phyloP scores from a whole-genome alignment of 2,888 invertebrate genomes.

The Macrophya alboannulata region DNA sequence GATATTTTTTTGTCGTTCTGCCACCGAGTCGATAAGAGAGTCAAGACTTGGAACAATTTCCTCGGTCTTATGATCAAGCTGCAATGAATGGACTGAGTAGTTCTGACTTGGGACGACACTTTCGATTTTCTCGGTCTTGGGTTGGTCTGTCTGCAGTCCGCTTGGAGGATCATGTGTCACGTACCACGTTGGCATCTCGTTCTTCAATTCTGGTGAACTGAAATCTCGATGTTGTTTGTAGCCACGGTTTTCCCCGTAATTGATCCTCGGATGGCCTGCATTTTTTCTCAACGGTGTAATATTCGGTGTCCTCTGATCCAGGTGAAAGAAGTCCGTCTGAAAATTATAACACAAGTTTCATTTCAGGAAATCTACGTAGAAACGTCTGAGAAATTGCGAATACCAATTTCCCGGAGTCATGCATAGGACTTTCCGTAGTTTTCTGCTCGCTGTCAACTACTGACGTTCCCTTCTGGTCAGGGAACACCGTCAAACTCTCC shows the following conservation, averaged over 20 bases:
- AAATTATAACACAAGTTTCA: not conserved
- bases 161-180: not conserved
- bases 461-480: not conserved
- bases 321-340: conserved; percentile 1
- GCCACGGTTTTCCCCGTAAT: not conserved
- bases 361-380: not conserved
- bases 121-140: not conserved
- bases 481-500: not conserved
- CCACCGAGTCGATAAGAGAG: not conserved
- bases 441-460: not conserved
- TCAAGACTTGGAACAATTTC: not conserved
- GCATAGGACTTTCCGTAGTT: not conserved
- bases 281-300: not conserved
- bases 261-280: conserved; percentile 21
- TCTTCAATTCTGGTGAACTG: not conserved
- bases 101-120: not conserved
- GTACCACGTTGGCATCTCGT: not conserved
- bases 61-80: not conserved
- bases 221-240: not conserved
- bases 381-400: not conserved
- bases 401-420: not conserved
- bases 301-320: not conserved
- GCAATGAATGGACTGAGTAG: not conserved
- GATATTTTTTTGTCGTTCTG: not conserved
- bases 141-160: not conserved